A percentile compares a stretch with the other conserved stretches of the same genome.
phyloP scores from a whole-genome alignment of 2,888 invertebrate species.

The Pyrgus malvae region DNA sequence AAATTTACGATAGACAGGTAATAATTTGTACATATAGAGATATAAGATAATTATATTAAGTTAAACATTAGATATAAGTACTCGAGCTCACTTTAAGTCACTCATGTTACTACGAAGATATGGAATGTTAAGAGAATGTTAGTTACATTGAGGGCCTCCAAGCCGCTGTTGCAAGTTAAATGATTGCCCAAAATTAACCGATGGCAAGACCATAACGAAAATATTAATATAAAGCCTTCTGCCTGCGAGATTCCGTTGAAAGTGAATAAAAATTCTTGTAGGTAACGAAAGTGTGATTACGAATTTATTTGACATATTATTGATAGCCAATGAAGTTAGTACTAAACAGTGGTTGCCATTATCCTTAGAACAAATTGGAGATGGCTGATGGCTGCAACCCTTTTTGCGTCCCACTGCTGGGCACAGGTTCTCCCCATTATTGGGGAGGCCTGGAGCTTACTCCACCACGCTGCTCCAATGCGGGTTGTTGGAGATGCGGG shows the following conservation, averaged over 20 bases:
- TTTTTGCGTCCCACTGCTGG: no score
- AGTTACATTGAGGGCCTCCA: conserved; percentile 48
- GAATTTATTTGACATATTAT: no score
- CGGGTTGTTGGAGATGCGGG: no score
- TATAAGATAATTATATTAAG: conserved; percentile 40
- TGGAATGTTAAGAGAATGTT: conserved; percentile 68
- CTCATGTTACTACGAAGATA: conserved; percentile 57
- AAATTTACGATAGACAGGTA: conserved; percentile 37
- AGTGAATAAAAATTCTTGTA: neutral
- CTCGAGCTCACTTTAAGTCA: conserved; percentile 79
- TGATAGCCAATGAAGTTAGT: no score
- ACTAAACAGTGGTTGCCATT: no score
- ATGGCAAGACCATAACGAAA: conserved; percentile 50
- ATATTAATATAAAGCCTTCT: conserved; percentile 23
- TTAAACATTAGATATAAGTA: conserved; percentile 60
- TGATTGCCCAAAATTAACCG: conserved; percentile 10
- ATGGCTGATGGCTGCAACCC: no score
- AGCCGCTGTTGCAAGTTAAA: conserved; percentile 33
- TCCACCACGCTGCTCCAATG: no score
- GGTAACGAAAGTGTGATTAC: neutral
- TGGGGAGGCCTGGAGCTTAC: no score
- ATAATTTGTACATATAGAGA: conserved; percentile 50
- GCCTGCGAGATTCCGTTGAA: conserved; percentile 37
- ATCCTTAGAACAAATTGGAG: no score
- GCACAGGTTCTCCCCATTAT: no score